These are phyloP conservation scores for Cynoglossus semilaevis DNA, from an alignment of 2,113 vertebrate species.

Conservation along the genomic window DNA sequence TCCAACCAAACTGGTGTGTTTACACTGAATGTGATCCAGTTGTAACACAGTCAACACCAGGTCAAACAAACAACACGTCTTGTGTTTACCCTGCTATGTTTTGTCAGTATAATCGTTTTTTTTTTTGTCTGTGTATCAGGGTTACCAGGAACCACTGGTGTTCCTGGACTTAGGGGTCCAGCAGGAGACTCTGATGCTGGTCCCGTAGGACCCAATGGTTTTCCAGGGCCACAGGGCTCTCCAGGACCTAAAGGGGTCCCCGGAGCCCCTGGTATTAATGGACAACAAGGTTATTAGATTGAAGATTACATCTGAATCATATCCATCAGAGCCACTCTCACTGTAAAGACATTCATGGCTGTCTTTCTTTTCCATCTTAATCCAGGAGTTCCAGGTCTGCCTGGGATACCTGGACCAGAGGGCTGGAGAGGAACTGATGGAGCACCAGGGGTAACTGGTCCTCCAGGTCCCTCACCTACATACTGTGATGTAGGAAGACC, in stretches of 20 bases:
- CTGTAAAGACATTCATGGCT: not conserved
- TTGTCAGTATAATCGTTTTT: not conserved
- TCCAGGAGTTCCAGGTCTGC: constrained; percentile 42
- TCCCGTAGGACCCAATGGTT: constrained; percentile 50
- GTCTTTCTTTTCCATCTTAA: not conserved
- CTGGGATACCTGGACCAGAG: constrained; percentile 36
- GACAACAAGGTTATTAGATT: constrained; percentile 44
- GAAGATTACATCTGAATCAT: not conserved
- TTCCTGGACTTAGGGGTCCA: constrained; percentile 62
- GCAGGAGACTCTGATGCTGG: constrained; percentile 58
- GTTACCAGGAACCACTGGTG: constrained; percentile 50
- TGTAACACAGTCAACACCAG: no score
- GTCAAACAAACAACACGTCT: no score
- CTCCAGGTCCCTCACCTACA: constrained; percentile 16
- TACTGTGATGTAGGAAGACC: constrained; percentile 42
- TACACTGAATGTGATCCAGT: no score
- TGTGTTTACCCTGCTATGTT: no score
- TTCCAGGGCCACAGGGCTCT: constrained; percentile 49
- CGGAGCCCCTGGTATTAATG: constrained; percentile 49
- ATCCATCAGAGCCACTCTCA: not conserved
- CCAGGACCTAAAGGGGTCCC: constrained; percentile 74
- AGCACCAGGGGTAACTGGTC: constrained; percentile 32
- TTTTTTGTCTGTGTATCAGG: constrained; percentile 36
- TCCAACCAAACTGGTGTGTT: no score
- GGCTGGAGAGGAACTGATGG: constrained; percentile 59